phyloP scores from a whole-genome alignment of 2,888 invertebrate species.

The Plebejus argus region DNA sequence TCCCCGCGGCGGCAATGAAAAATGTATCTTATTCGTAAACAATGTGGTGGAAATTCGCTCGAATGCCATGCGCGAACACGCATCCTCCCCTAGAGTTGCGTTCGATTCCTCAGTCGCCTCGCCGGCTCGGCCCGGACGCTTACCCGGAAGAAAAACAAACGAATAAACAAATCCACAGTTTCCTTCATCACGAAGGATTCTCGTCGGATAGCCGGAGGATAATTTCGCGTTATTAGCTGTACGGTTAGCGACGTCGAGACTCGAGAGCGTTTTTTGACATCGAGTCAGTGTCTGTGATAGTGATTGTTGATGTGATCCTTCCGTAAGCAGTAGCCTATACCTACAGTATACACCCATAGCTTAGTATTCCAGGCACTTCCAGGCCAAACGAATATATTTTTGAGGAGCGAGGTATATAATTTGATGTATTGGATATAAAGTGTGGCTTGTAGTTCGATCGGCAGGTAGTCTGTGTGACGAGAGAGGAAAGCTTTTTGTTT shows the following conservation, averaged over 20 bases:
- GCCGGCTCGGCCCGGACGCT: slow-evolving; percentile 73
- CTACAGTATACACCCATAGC: slow-evolving; percentile 51
- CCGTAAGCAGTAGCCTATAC: slow-evolving; percentile 50
- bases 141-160: slow-evolving; percentile 57
- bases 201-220: slow-evolving; percentile 55
- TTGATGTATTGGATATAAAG: slow-evolving; percentile 75
- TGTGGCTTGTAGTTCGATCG: slow-evolving; percentile 63
- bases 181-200: slow-evolving; percentile 68
- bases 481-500: slow-evolving; percentile 7
- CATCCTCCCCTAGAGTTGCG: slow-evolving; percentile 78
- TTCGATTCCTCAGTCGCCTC: slow-evolving; percentile 79
- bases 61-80: slow-evolving; percentile 61
- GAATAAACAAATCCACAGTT: slow-evolving; percentile 63
- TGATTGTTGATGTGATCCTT: slow-evolving; percentile 48
- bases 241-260: slow-evolving; percentile 73
- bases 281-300: slow-evolving; percentile 45
- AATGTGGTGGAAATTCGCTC: slow-evolving; percentile 49
- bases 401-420: slow-evolving; percentile 62
- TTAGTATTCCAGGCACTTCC: slow-evolving; percentile 61
- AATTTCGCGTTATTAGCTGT: slow-evolving; percentile 72
- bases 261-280: slow-evolving; percentile 54
- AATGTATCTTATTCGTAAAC: slow-evolving; percentile 48
- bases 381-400: slow-evolving; percentile 49
- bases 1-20: slow-evolving; percentile 42
- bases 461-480: slow-evolving; percentile 20